Percentiles rank a stretch among this genome's conserved stretches.
Conservation (phyloP, 2,888 invertebrate genomes). For the Alitta virens region DNA sequence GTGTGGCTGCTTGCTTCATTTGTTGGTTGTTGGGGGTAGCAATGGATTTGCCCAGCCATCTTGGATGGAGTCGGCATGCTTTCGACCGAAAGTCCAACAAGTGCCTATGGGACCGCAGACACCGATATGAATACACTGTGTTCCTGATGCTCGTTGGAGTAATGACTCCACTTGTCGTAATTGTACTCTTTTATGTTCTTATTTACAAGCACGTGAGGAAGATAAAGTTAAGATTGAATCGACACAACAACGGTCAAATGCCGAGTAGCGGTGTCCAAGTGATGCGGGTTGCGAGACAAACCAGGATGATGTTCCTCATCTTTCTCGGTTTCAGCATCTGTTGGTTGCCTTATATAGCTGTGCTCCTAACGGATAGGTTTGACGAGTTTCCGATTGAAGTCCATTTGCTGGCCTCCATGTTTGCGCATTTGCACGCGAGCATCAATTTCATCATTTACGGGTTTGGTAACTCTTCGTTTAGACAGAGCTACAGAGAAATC, state of each 20-base stretch:
- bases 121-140: conserved; percentile 33
- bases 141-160: conserved; percentile 11
- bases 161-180: conserved; percentile 9
- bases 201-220: conserved; percentile 18
- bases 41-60: conserved; percentile 32
- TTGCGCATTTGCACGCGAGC: conserved; percentile 26
- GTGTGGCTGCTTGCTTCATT: conserved; percentile 18
- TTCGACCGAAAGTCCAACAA: conserved; percentile 37
- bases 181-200: conserved; percentile 11
- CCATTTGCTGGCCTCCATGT: conserved; percentile 30
- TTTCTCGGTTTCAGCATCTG: conserved; percentile 38
- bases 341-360: conserved; percentile 40
- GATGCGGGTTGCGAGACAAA: conserved; percentile 18
- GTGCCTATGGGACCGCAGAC: conserved; percentile 39
- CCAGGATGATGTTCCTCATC: conserved; percentile 37
- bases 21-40: conserved; percentile 29
- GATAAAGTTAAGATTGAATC: conserved; percentile 7
- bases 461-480: conserved; percentile 22
- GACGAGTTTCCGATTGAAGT: conserved; percentile 33
- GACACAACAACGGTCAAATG: not conserved
- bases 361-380: conserved; percentile 34
- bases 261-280: not conserved
- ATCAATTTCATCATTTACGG: conserved; percentile 29
- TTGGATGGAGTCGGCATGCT: conserved; percentile 32
- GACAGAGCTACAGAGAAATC: conserved; percentile 19